phyloP scores from a whole-genome alignment of 2,797 vertebrate genomes.

The Micromesistius poutassou region DNA sequence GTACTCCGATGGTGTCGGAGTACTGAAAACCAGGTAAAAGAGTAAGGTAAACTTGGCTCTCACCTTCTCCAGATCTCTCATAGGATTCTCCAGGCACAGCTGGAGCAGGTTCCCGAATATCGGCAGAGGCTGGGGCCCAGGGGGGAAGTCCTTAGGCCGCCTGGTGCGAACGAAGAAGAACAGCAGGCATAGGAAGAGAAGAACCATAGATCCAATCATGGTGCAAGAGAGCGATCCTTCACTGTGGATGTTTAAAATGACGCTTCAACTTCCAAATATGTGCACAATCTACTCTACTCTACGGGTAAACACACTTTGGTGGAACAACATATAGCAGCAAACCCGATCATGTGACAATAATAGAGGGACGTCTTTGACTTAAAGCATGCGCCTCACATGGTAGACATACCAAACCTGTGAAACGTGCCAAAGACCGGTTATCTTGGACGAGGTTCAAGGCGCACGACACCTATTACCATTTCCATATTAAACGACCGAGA shows the following conservation, averaged over 20 bases:
- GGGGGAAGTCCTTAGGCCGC: slow-evolving; percentile 44
- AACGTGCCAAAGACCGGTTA: not conserved
- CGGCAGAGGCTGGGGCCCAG: slow-evolving; percentile 37
- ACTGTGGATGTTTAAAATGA: not conserved
- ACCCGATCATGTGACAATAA: not conserved
- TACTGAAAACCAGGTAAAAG: not conserved
- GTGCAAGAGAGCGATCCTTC: not conserved
- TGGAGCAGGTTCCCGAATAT: slow-evolving; percentile 49
- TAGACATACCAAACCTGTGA: not conserved
- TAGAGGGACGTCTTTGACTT: too few species aligned
- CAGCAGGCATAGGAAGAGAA: slow-evolving; percentile 28
- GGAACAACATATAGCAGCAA: too few species aligned
- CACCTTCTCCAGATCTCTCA: slow-evolving; percentile 24
- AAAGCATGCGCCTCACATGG: not conserved
- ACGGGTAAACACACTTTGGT: not conserved
- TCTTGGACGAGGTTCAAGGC: not conserved
- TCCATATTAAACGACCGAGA: too few species aligned
- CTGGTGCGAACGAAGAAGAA: slow-evolving; percentile 19
- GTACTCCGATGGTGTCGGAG: too few species aligned
- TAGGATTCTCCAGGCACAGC: slow-evolving; percentile 34
- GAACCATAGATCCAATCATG: slow-evolving; percentile 39
- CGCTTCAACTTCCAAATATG: not conserved
- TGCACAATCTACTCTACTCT: not conserved
- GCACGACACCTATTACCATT: too few species aligned
- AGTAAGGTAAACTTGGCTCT: not conserved